A percentile compares a stretch with the other conserved stretches of the same genome.
Conservation (phyloP, 2,888 invertebrate genomes). For the Dryocosmus kuriphilus region DNA sequence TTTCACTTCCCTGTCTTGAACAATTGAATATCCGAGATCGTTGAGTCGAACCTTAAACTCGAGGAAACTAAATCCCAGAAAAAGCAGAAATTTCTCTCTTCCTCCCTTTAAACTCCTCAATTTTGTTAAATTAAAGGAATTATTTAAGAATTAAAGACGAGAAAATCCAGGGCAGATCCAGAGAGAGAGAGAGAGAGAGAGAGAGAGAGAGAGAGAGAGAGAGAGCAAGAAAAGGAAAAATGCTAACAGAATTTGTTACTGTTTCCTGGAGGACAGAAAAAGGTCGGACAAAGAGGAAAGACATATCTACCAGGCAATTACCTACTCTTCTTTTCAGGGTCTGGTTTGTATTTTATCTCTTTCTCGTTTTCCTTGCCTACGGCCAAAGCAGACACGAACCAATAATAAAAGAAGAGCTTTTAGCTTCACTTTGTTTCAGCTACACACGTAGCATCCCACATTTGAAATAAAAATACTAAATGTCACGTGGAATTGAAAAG, state of each 20-base stretch:
- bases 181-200: background rate
- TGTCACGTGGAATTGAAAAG: background rate
- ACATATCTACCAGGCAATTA: constrained; percentile 31
- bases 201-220: background rate
- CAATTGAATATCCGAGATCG: constrained; percentile 23
- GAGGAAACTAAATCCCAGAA: background rate
- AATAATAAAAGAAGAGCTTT: constrained; percentile 31
- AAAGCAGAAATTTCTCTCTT: background rate
- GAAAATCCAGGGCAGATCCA: background rate
- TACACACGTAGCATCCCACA: background rate
- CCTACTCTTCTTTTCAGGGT: constrained; percentile 25
- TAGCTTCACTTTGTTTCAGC: constrained; percentile 15
- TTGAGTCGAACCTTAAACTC: constrained; percentile 3
- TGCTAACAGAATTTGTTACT: background rate
- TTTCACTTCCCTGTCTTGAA: constrained; percentile 18
- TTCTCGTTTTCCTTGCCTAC: constrained; percentile 3
- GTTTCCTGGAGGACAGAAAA: constrained; percentile 1
- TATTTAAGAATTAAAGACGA: background rate
- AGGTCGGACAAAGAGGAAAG: background rate
- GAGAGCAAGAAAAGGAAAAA: background rate
- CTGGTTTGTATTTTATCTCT: constrained; percentile 26
- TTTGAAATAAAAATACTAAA: constrained; percentile 6
- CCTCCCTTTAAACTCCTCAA: background rate
- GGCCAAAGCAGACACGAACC: constrained; percentile 21
- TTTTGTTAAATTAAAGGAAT: background rate